A percentile compares a stretch with the other conserved stretches of the same genome.
These are phyloP conservation scores for Ramphastos sulfuratus DNA, from an alignment of 2,113 vertebrate genomes.

Conservation along the genomic window DNA sequence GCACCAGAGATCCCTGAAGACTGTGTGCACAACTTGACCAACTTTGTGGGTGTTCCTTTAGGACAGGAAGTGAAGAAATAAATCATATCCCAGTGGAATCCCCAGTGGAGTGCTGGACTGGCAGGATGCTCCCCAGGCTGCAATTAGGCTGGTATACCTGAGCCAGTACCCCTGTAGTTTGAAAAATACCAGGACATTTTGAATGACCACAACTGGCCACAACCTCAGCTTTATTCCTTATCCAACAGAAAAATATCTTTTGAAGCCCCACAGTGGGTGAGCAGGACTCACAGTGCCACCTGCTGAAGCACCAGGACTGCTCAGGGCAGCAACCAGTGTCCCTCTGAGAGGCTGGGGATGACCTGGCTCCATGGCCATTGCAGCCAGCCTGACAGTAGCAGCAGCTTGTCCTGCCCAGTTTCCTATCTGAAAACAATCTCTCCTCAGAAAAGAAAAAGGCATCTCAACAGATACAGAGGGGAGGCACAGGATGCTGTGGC, in stretches of 20 bases:
- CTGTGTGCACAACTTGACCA: background rate
- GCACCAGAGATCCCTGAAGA: background rate
- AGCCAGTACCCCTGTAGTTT: conserved; percentile 3
- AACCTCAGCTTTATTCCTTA: conserved; percentile 39
- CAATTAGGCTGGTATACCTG: conserved; percentile 21
- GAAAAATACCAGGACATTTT: conserved; percentile 19
- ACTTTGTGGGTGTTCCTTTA: conserved; percentile 52
- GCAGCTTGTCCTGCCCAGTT: background rate
- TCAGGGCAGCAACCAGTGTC: background rate
- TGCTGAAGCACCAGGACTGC: conserved; percentile 28
- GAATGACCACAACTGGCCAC: conserved; percentile 15
- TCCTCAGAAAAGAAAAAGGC: background rate
- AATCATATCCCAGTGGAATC: conserved; percentile 35
- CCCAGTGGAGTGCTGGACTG: background rate
- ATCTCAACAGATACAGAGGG: background rate
- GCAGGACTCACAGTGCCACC: conserved; percentile 59
- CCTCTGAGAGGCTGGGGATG: background rate
- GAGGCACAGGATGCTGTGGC: background rate
- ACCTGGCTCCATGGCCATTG: background rate
- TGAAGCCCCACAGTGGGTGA: background rate
- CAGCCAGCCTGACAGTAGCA: background rate
- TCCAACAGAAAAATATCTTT: conserved; percentile 40
- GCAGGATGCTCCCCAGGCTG: conserved; percentile 1
- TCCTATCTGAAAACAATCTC: background rate
- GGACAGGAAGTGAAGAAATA: conserved; percentile 55